A percentile compares a stretch with the other conserved stretches of the same genome.
These are phyloP conservation scores for Steatocranus sp. DNA, from an alignment of 2,797 vertebrate genomes.

Conservation along the genomic window DNA sequence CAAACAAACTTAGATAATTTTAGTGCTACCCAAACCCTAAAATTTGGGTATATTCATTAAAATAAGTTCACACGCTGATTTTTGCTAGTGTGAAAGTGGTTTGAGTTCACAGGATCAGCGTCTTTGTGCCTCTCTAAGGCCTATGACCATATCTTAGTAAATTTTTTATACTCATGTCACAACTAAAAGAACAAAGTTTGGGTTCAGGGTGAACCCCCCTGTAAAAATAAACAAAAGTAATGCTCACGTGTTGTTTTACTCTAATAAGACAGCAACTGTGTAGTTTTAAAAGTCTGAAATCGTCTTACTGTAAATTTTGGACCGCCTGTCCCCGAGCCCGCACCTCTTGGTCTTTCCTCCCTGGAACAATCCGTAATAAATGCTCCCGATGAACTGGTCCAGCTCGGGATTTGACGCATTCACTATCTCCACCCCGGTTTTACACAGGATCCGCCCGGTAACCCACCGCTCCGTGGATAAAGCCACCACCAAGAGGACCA, in stretches of 20 bases:
- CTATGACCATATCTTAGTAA: neutral
- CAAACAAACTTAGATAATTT: neutral
- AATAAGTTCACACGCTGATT: neutral
- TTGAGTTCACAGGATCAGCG: neutral
- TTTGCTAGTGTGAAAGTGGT: neutral
- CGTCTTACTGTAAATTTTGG: constrained; percentile 89
- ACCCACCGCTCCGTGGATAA: constrained; percentile 88
- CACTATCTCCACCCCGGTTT: constrained; percentile 92
- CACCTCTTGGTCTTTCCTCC: constrained; percentile 90
- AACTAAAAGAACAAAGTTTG: neutral
- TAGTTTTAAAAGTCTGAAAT: neutral
- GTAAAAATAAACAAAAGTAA: neutral
- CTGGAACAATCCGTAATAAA: constrained; percentile 90
- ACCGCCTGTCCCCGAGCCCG: constrained; percentile 83
- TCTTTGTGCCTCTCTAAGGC: neutral
- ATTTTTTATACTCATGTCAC: neutral
- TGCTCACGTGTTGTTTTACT: neutral
- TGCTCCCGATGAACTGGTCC: constrained; percentile 87
- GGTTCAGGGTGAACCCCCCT: neutral
- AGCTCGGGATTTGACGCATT: constrained; percentile 90
- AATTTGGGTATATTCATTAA: neutral
- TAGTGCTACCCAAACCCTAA: neutral
- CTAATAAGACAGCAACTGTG: neutral
- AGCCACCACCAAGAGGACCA: constrained; percentile 79
- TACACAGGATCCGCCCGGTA: constrained; percentile 87